Conservation (phyloP, 2,113 vertebrate species). For the Dromas ardeola region DNA sequence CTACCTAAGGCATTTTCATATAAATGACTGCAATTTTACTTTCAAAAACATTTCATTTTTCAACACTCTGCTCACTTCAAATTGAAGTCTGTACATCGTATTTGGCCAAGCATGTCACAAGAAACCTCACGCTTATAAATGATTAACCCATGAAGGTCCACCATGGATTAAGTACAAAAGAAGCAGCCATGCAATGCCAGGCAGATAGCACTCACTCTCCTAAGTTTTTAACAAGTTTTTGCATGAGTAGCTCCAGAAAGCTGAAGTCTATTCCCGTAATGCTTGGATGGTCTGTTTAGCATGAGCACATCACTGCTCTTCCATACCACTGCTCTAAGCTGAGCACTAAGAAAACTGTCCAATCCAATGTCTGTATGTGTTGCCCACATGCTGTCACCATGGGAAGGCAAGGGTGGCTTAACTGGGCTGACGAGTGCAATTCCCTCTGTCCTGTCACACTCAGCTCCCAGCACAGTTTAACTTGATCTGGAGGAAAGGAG, state of each 20-base stretch:
- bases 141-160: constrained; percentile 15
- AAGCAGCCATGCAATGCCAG: neutral
- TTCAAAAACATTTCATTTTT: constrained; percentile 44
- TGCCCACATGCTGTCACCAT: neutral
- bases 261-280: neutral
- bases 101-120: constrained; percentile 13
- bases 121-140: neutral
- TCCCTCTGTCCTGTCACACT: neutral
- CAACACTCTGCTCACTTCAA: neutral
- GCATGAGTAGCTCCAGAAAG: neutral
- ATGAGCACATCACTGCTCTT: neutral
- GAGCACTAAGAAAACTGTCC: neutral
- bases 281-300: neutral
- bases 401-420: neutral
- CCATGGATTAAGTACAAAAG: neutral
- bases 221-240: neutral
- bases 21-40: constrained; percentile 54
- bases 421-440: rapidly evolving
- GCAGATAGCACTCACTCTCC: neutral
- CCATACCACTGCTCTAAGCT: neutral
- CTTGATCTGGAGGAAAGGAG: neutral
- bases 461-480: neutral
- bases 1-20: constrained; percentile 46
- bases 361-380: neutral
- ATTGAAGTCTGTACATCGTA: constrained; percentile 1